Evolutionary conservation across 2,113 vertebrate genomes (phyloP).

Genomic region (Odocoileus virginianus): DNA sequence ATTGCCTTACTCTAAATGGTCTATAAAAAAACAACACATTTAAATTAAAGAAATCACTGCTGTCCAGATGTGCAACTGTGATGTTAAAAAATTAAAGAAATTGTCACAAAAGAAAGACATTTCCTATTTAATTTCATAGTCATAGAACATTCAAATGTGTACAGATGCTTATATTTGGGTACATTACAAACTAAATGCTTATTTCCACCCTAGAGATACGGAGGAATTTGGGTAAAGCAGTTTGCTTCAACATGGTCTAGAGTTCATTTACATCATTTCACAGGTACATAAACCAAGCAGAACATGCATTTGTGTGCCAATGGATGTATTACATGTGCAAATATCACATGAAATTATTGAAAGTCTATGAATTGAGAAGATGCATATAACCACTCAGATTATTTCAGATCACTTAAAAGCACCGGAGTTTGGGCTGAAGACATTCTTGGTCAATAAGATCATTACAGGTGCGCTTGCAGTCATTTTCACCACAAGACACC

Average conservation of each 20-base stretch:
- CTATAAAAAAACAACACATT: conserved; percentile 57
- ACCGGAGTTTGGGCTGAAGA: conserved; percentile 8
- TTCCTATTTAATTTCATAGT: conserved; percentile 28
- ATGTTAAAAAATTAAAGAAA: conserved; percentile 72
- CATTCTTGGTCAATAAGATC: background rate
- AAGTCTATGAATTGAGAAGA: conserved; percentile 35
- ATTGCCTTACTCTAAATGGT: conserved; percentile 25
- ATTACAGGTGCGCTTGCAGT: background rate
- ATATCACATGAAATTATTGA: conserved; percentile 63
- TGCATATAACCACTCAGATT: conserved; percentile 26
- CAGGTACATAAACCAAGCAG: conserved; percentile 21
- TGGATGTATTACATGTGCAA: conserved; percentile 59
- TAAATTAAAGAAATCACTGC: conserved; percentile 59
- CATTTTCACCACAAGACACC: conserved; percentile 3
- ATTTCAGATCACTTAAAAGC: conserved; percentile 55
- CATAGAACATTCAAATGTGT: background rate
- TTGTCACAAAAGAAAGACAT: conserved; percentile 23
- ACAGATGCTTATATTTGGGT: conserved; percentile 67
- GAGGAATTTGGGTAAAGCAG: conserved; percentile 23
- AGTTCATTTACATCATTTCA: conserved; percentile 60
- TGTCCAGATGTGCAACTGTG: conserved; percentile 63
- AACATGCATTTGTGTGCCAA: conserved; percentile 45
- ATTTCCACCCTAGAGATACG: conserved; percentile 33
- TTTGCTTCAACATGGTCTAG: conserved; percentile 46
- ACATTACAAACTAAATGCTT: conserved; percentile 54